These are phyloP conservation scores for Hypena proboscidalis DNA, from an alignment of 2,888 invertebrate genomes.

Conservation along the genomic window DNA sequence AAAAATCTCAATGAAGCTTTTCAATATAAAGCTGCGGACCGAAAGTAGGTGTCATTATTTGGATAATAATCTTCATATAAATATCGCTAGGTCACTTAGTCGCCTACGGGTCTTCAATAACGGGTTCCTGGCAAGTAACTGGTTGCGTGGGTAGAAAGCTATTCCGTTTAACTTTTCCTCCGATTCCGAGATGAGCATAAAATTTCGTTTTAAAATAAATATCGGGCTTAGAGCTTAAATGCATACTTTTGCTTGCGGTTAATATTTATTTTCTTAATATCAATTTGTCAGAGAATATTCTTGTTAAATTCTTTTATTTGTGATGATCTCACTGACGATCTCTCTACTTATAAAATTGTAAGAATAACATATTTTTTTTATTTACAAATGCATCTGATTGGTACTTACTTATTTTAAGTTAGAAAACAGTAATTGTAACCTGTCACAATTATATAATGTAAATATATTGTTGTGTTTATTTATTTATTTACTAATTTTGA, in stretches of 20 bases:
- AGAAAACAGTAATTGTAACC: too few relatives aligned
- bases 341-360: too few relatives aligned
- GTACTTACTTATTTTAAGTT: too few relatives aligned
- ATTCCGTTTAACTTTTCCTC: slow-evolving; percentile 7
- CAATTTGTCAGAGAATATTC: background rate
- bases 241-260: background rate
- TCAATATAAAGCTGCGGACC: background rate
- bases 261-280: slow-evolving; percentile 6
- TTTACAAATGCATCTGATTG: too few relatives aligned
- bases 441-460: too few relatives aligned
- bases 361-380: too few relatives aligned
- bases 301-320: too few relatives aligned
- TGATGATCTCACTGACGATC: too few relatives aligned
- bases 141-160: slow-evolving; percentile 27
- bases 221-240: slow-evolving; percentile 2
- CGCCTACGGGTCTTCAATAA: slow-evolving; percentile 36
- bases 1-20: too few relatives aligned
- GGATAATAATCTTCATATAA: slow-evolving; percentile 30
- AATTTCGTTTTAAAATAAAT: slow-evolving; percentile 13
- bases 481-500: too few relatives aligned
- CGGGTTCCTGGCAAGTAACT: slow-evolving; percentile 20
- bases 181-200: slow-evolving; percentile 7
- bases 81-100: slow-evolving; percentile 17
- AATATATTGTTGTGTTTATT: too few relatives aligned
- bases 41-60: slow-evolving; percentile 10